Base-by-base conservation (phyloP, 2,888 invertebrate genomes). In the Alviniconcha strummeri region DNA sequence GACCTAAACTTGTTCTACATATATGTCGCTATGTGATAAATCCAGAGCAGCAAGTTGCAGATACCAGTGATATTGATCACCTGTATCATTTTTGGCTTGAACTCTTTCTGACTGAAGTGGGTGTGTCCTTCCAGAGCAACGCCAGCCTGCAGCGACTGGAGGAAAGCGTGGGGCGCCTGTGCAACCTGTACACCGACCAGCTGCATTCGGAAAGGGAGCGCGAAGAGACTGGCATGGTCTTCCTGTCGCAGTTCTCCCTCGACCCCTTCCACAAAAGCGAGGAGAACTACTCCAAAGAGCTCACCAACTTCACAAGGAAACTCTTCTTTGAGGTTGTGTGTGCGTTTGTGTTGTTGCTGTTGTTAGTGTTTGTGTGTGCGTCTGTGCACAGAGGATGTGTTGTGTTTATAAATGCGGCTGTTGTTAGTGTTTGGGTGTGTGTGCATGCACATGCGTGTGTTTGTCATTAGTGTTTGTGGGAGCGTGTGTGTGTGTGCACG, bases 241-340 rank as follows among this genome's bases (percentile, higher is more conserved):
- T 91, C 79, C 85, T 91, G 77, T 91, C 92, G 4, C 91, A 91
- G 83, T 80, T 89, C 9, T 85, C 88, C 19, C 85, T 91, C 8
- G 88, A 88, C 67, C 88, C 88, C 36, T 91, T 90, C 72, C 86
- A 89, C 72, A 84, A 85, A 72, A 86, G 87, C 36, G 93, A 93
- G 84, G 91, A 92, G 80, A 89, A 88, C 78, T 93, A 89, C 85
- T 89, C 91, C 0, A 88, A 88, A 74, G 91, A 92, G 82, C 87
- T 93, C 7, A 91, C 91, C 57, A 83, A 86, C 17, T 93, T 89
- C 84, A 92, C 92, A n/a, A 92, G 90, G 85, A 92, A 91, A 85
- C 91, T 90, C 82, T 92, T 92, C 86, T 92, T 92, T 87, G 90
- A 92, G 91, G 93, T 93, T 8, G 83, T 74, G 56, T 56, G 54